These are phyloP conservation scores for Rhynchotus rufescens DNA, from an alignment of 2,797 vertebrate species.

Conservation along the genomic window DNA sequence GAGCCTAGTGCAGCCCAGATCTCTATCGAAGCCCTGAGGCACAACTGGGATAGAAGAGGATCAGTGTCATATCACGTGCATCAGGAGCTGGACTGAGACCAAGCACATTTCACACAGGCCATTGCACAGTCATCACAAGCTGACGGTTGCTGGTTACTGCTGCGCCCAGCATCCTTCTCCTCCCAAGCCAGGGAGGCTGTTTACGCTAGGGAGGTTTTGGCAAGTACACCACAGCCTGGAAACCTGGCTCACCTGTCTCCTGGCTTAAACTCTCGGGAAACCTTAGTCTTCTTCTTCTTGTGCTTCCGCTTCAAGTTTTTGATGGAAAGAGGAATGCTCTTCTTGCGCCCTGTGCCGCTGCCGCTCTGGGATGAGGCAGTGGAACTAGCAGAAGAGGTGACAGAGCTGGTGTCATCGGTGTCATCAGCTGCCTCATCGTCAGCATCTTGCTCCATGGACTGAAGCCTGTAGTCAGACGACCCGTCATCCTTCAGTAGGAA, in stretches of 20 bases:
- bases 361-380: slow-evolving; percentile 95
- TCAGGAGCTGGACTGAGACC: neutral
- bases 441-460: slow-evolving; percentile 90
- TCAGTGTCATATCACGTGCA: neutral
- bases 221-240: rapidly evolving
- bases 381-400: slow-evolving; percentile 96
- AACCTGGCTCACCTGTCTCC: slow-evolving; percentile 88
- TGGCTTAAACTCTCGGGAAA: slow-evolving; percentile 93
- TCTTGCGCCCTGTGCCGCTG: slow-evolving; percentile 88
- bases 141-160: neutral
- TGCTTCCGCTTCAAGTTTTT: slow-evolving; percentile 97
- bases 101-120: slow-evolving; percentile 18
- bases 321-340: slow-evolving; percentile 95
- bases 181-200: neutral
- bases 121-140: neutral
- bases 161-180: neutral
- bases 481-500: slow-evolving; percentile 77
- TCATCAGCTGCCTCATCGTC: slow-evolving; percentile 94
- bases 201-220: neutral
- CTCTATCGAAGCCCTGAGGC: neutral
- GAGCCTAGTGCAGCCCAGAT: neutral
- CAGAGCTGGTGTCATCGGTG: slow-evolving; percentile 95
- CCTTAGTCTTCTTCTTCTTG: slow-evolving; percentile 97
- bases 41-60: slow-evolving; percentile 5
- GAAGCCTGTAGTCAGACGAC: slow-evolving; percentile 72